Evolutionary conservation across 2,888 invertebrate genomes (phyloP).

Genomic region (Orgyia antiqua): DNA sequence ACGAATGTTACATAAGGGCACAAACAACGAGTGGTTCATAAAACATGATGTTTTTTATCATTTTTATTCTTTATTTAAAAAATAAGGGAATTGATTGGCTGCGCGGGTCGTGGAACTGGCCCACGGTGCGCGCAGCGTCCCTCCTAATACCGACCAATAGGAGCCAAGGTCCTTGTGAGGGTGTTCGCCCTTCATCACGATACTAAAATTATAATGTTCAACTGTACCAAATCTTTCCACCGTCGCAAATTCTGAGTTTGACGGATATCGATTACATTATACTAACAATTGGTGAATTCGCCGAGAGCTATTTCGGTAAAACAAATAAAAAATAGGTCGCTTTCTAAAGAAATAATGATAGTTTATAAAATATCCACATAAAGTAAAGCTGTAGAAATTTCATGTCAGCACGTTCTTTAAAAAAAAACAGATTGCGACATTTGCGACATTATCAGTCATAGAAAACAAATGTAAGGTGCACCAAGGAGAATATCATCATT

Average conservation of each 20-base stretch:
- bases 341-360: no score
- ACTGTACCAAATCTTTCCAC: constrained; percentile 20
- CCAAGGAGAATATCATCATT: no score
- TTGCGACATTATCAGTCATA: no score
- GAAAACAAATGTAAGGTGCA: no score
- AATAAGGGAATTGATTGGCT: constrained; percentile 75
- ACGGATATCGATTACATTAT: no score
- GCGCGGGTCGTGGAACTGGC: constrained; percentile 46
- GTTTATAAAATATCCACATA: no score
- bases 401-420: no score
- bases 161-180: constrained; percentile 39
- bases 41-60: constrained; percentile 61
- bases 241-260: constrained; percentile 15
- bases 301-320: no score
- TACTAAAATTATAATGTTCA: constrained; percentile 29
- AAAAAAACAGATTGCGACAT: no score
- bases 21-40: constrained; percentile 31
- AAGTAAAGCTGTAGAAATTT: no score
- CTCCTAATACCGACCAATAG: constrained; percentile 51
- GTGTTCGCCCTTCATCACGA: constrained; percentile 60
- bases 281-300: no score
- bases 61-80: constrained; percentile 74
- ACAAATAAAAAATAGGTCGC: no score
- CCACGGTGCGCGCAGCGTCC: constrained; percentile 46
- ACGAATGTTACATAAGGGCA: constrained; percentile 45